These are phyloP conservation scores for Pocillopora meandrina DNA, from an alignment of 92 coral and sea anemone species.

Conservation along the genomic window DNA sequence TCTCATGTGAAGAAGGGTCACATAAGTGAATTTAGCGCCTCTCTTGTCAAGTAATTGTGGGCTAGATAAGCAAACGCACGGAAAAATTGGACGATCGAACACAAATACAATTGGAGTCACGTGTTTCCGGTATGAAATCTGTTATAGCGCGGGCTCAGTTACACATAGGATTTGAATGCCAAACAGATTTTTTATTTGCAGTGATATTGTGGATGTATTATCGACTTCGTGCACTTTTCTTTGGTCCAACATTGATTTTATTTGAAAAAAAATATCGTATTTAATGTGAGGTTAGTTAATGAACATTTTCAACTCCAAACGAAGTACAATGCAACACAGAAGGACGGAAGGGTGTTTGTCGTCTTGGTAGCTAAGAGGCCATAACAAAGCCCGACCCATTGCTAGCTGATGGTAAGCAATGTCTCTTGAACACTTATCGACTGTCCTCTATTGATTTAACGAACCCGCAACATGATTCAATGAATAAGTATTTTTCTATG, in stretches of 20 bases:
- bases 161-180: not conserved
- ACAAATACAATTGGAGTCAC: not conserved
- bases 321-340: not conserved
- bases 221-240: not conserved
- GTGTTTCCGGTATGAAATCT: conserved; percentile 8
- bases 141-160: conserved; percentile 24
- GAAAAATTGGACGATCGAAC: no score
- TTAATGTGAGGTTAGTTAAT: not conserved
- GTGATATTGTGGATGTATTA: not conserved
- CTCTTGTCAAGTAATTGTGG: no score
- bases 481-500: not conserved
- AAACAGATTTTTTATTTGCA: not conserved
- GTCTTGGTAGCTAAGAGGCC: conserved; percentile 24
- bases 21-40: no score
- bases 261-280: conserved; percentile 4
- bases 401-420: conserved; percentile 2
- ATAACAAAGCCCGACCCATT: conserved; percentile 9
- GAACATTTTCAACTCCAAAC: not conserved
- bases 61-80: no score
- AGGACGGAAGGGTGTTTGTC: not conserved
- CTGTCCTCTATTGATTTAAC: not conserved
- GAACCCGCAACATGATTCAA: not conserved
- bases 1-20: no score
- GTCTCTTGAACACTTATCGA: not conserved
- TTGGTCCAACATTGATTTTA: not conserved